Evolutionary conservation across 1,140 invertebrate genomes (phyloP), one percentile per base, ranked within the genome.

Genomic region (Conus ventricosus): DNA sequence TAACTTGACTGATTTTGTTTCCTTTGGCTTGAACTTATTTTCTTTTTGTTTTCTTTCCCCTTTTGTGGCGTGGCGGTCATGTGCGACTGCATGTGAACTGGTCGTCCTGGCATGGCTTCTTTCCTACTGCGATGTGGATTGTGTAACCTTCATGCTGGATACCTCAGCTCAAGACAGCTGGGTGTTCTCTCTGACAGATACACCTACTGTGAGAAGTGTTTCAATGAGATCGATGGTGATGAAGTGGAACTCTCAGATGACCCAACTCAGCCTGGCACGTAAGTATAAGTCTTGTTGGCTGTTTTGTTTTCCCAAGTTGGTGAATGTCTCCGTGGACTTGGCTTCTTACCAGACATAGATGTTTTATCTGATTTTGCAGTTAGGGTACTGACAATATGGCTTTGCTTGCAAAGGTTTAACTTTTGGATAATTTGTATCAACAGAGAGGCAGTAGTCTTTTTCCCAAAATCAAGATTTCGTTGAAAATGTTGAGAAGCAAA

Each of bases 151-250:
- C 8, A 60, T 60, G 57, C 57, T 60, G 57, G 57, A 60, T 60
- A 60, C 67, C 11, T 71, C 67, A 71, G 67, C 20, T 71, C 67
- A 71, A 71, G 67, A n/a, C 67, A 71, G 20, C 67, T 71, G 67
- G 67, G 67, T 71, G 67, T 71, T 71, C 67, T 71, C 67, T 71
- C 67, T 71, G 67, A 71, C 67, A 99, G 98, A 97, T 99, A 99
- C 96, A 99, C 98, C 90, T 99, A 99, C 96, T 99, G 99, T 97
- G 97, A 98, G 96, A 99, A 99, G 96, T 99, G 99, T 96, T 99
- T 99, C 97, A 98, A 99, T 95, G 99, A 99, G 95, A 99, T 99
- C 96, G 98, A 98, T 95, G 98, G 98, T 91, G 99, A 99, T 95
- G 98, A 98, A 90, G 98, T 99, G 97, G 98, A 93, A 90, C 92